Conservation (phyloP, 2,797 vertebrate species). For the Silurus aristotelis region DNA sequence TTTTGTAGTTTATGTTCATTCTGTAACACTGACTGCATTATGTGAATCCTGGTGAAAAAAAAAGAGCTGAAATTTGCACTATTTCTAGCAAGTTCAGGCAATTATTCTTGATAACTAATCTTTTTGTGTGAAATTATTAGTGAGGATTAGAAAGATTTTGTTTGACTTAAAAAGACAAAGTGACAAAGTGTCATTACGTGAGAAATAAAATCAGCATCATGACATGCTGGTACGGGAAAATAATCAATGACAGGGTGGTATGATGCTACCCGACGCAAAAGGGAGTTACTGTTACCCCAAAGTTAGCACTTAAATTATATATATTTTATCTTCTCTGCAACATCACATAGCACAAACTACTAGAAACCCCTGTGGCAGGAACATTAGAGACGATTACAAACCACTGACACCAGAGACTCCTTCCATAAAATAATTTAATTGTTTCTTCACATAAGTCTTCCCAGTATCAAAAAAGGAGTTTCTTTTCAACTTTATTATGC, state of each 20-base stretch:
- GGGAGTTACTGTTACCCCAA: background rate
- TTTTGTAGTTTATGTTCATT: background rate
- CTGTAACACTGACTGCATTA: background rate
- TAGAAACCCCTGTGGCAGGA: background rate
- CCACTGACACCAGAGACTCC: background rate
- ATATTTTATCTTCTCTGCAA: background rate
- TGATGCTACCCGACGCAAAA: background rate
- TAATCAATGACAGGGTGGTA: background rate
- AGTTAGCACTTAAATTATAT: background rate
- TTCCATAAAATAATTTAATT: background rate
- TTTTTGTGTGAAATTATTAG: constrained; percentile 5
- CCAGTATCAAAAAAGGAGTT: no score
- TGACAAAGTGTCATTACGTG: background rate
- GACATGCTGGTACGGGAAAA: background rate
- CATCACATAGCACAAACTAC: no score
- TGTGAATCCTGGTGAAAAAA: background rate
- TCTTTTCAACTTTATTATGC: no score
- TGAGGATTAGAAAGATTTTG: background rate
- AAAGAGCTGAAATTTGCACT: background rate
- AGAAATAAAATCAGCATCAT: background rate
- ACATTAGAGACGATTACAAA: background rate
- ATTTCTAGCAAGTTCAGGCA: background rate
- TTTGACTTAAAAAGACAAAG: background rate
- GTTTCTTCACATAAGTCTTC: background rate
- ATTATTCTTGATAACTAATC: background rate